Evolutionary conservation across 2,888 invertebrate species (phyloP).

Genomic region (Rotaria macrura): DNA sequence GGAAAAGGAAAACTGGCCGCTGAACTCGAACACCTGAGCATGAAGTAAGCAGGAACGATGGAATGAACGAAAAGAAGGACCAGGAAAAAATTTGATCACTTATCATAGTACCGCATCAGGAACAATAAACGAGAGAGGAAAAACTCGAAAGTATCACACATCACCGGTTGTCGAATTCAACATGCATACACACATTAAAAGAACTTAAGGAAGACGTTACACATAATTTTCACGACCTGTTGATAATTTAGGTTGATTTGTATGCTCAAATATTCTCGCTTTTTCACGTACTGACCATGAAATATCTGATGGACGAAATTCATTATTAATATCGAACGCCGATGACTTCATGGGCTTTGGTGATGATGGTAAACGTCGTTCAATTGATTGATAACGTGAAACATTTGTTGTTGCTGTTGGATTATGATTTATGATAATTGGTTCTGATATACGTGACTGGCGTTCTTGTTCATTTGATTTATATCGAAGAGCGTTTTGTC

Average conservation of each 20-base stretch:
- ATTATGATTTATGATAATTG: not conserved
- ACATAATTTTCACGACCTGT: constrained; percentile 18
- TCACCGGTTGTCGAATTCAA: not conserved
- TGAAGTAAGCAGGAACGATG: not conserved
- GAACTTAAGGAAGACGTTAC: not conserved
- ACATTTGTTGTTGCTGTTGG: not conserved
- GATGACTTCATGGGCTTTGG: not conserved
- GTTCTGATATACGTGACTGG: not conserved
- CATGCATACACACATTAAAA: not conserved
- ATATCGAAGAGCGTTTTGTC: not conserved
- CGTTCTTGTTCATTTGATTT: constrained; percentile 6
- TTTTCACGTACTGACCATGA: not conserved
- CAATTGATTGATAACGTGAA: constrained; percentile 17
- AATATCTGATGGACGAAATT: not conserved
- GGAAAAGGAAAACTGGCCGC: not conserved
- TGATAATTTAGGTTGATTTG: not conserved
- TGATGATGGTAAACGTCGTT: not conserved
- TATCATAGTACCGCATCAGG: not conserved
- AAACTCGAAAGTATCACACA: not conserved
- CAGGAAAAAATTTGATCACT: not conserved
- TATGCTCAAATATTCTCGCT: not conserved
- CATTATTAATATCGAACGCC: not conserved
- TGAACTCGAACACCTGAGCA: not conserved
- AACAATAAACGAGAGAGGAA: not conserved
- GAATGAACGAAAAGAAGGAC: not conserved